Conservation (phyloP, 2,113 vertebrate genomes). For the Tupaia tana region DNA sequence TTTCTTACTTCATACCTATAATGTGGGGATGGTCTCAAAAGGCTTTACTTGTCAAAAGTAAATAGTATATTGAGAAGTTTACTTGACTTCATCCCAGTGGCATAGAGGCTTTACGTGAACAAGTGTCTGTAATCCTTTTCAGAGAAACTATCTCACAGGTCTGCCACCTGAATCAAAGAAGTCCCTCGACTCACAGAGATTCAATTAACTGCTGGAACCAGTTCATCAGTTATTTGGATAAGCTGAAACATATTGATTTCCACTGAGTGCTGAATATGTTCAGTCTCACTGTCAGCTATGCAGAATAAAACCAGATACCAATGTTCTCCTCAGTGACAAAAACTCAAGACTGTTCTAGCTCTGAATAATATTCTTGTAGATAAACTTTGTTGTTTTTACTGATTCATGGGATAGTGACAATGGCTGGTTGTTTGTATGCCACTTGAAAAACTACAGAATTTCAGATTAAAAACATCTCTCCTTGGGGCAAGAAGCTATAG, state of each 20-base stretch:
- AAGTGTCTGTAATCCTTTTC: background rate
- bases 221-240: background rate
- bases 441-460: background rate
- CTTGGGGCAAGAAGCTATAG: background rate
- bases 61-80: background rate
- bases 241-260: background rate
- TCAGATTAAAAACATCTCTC: background rate
- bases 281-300: background rate
- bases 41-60: background rate
- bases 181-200: background rate
- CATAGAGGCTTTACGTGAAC: background rate
- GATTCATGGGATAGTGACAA: background rate
- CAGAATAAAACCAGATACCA: background rate
- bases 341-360: slow-evolving; percentile 10
- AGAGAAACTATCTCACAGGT: background rate
- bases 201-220: background rate
- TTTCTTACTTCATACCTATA: background rate
- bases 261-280: background rate
- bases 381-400: background rate
- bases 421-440: background rate
- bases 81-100: background rate
- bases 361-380: background rate
- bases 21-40: background rate
- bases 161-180: slow-evolving; percentile 1
- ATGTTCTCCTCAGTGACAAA: background rate